Evolutionary conservation across 2,888 invertebrate genomes (phyloP).

Genomic region (Caenorhabditis wallacei): DNA sequence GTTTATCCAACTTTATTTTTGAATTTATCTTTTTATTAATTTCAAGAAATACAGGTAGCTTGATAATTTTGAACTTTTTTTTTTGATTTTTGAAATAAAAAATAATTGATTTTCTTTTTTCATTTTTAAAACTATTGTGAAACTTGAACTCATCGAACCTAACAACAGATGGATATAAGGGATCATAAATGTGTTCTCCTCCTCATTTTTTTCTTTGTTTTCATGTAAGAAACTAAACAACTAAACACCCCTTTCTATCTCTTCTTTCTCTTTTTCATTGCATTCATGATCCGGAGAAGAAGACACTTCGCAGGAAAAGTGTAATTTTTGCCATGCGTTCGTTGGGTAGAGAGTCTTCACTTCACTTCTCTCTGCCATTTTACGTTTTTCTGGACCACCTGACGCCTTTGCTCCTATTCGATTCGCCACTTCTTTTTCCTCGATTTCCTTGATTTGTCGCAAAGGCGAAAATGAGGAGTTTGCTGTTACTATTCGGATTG

Average conservation of each 20-base stretch:
- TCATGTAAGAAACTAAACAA: conserved; percentile 13
- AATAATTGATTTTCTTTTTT: too few relatives aligned
- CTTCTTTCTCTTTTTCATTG: not conserved
- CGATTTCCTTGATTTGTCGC: conserved; percentile 1
- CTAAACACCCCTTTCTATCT: conserved; percentile 5
- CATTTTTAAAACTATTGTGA: not conserved
- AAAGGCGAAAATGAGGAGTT: conserved; percentile 15
- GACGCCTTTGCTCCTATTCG: not conserved
- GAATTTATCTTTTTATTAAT: conserved; percentile 59
- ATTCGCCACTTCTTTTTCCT: conserved; percentile 17
- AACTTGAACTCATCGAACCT: not conserved
- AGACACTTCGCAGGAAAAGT: conserved; percentile 12
- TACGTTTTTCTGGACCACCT: conserved; percentile 30
- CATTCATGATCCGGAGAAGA: not conserved
- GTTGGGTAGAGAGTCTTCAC: not conserved
- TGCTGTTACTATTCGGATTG: not conserved
- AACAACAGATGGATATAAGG: not conserved
- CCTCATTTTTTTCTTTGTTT: not conserved
- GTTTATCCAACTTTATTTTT: conserved; percentile 56
- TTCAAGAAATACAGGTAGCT: not conserved
- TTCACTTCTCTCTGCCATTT: conserved; percentile 6
- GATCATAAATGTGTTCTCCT: conserved; percentile 5
- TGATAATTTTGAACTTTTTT: conserved; percentile 5
- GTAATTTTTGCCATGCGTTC: conserved; percentile 21
- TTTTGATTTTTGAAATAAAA: not conserved